Percentiles rank a stretch among this genome's conserved stretches.
Evolutionary conservation across 2,797 vertebrate genomes (phyloP).

Genomic region (Sorex maritimensis): DNA sequence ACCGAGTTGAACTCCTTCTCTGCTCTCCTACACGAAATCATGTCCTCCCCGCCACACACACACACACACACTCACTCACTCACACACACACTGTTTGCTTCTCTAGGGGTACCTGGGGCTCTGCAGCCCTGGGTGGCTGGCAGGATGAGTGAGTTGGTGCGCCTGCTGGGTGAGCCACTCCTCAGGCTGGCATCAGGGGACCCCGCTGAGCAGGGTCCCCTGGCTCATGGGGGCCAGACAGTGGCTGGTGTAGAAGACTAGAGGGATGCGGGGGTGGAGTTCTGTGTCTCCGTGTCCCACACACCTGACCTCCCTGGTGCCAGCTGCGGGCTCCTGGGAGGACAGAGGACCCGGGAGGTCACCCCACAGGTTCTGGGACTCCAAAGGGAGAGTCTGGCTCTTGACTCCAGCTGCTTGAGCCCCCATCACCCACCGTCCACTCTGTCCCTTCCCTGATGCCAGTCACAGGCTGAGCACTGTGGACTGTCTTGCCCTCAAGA

Average conservation of each 20-base stretch:
- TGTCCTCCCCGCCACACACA: not conserved
- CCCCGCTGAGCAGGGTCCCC: not conserved
- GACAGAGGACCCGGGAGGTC: not conserved
- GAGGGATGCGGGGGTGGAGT: not conserved
- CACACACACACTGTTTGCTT: not conserved
- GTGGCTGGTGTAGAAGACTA: not conserved
- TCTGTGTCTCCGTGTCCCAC: not conserved
- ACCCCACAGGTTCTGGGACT: not conserved
- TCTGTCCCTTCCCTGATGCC: not conserved
- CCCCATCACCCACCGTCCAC: not conserved
- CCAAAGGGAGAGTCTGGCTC: not conserved
- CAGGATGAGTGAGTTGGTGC: not conserved
- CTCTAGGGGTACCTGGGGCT: not conserved
- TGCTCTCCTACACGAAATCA: not conserved
- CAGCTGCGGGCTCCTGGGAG: not conserved
- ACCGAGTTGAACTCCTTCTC: not conserved
- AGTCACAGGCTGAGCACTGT: not conserved
- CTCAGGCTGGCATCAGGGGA: not conserved
- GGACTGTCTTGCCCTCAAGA: not conserved
- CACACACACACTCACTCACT: too few species aligned
- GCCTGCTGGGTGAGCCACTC: not conserved
- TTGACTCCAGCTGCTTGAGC: not conserved
- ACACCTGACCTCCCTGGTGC: not conserved
- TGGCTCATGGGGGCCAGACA: not conserved
- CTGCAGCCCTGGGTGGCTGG: not conserved